Evolutionary conservation across 2,113 vertebrate species (phyloP), one percentile per base, ranked within the genome.

Genomic region (Tricholaema leucomelas): DNA sequence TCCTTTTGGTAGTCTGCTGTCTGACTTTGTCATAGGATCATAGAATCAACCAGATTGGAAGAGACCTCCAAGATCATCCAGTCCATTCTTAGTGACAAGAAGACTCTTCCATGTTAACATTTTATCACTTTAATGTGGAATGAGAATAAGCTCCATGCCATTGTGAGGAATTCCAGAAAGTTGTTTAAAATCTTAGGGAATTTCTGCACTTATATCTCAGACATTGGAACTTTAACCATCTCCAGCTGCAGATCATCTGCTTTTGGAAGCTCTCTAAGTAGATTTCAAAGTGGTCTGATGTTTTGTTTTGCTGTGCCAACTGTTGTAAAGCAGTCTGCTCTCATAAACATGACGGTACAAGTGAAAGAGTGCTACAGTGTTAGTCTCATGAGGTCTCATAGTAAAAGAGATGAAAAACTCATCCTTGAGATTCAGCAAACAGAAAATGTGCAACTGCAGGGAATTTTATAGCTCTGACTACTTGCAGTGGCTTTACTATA

Each of bases 21-120:
- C 19, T 0, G 0, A 17, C 16, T 65, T 60, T 1, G 2, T 82
- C 19, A 63, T n/a, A n/a, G n/a, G n/a, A n/a, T n/a, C n/a, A n/a
- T n/a, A n/a, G n/a, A n/a, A n/a, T n/a, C n/a, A n/a, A n/a, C n/a
- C n/a, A n/a, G n/a, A n/a, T n/a, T n/a, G n/a, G n/a, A n/a, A n/a
- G n/a, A n/a, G n/a, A n/a, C n/a, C n/a, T n/a, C n/a, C n/a, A n/a
- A n/a, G n/a, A n/a, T n/a, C n/a, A n/a, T n/a, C n/a, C n/a, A n/a
- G n/a, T n/a, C n/a, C n/a, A n/a, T 73, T 69, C 59, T 69, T 70
- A 31, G 35, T 24, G 36, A 63, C 1, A n/a, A n/a, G n/a, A 2
- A 73, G 25, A 80, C 59, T 76, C 25, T 40, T 27, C 8, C 5
- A 6, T 21, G 19, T 38, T 90, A 70, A 66, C 61, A 48, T 9